These are phyloP conservation scores for Dynastes hyllus DNA, from an alignment of 2,888 invertebrate species.

Conservation along the genomic window DNA sequence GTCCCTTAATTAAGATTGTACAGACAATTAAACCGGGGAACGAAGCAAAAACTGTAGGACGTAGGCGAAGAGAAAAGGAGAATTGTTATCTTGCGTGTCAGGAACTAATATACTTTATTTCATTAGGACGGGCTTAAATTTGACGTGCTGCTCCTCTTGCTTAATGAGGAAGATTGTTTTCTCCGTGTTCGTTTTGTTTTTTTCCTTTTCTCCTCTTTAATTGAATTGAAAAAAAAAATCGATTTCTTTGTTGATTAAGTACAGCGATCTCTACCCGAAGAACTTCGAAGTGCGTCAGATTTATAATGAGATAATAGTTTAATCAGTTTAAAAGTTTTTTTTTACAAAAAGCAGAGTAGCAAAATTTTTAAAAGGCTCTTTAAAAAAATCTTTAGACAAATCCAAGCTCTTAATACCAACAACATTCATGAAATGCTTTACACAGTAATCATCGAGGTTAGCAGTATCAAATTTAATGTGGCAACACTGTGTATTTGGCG, in stretches of 20 bases:
- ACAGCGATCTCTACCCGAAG: too few species aligned
- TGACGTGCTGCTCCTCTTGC: background rate
- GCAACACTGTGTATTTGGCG: too few species aligned
- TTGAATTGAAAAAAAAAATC: conserved; percentile 16
- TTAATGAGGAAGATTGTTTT: conserved; percentile 8
- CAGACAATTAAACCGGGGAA: conserved; percentile 20
- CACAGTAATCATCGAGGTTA: too few species aligned
- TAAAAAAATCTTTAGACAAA: too few species aligned
- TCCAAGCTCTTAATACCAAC: too few species aligned
- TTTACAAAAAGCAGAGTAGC: too few species aligned
- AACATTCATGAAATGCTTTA: too few species aligned
- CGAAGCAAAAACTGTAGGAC: background rate
- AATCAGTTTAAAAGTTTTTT: too few species aligned
- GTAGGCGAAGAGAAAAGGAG: background rate
- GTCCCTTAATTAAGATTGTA: conserved; percentile 29
- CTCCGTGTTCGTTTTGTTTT: background rate
- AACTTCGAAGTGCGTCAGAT: too few species aligned
- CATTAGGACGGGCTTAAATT: conserved; percentile 22
- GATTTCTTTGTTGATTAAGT: background rate
- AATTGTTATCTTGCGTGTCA: conserved; percentile 22
- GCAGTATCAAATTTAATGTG: too few species aligned
- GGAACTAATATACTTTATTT: conserved; percentile 34
- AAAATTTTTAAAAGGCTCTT: too few species aligned
- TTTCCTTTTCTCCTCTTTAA: background rate
- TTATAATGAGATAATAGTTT: too few species aligned